phyloP scores from a whole-genome alignment of 2,888 invertebrate genomes.

The Cremastobaeus sp. region DNA sequence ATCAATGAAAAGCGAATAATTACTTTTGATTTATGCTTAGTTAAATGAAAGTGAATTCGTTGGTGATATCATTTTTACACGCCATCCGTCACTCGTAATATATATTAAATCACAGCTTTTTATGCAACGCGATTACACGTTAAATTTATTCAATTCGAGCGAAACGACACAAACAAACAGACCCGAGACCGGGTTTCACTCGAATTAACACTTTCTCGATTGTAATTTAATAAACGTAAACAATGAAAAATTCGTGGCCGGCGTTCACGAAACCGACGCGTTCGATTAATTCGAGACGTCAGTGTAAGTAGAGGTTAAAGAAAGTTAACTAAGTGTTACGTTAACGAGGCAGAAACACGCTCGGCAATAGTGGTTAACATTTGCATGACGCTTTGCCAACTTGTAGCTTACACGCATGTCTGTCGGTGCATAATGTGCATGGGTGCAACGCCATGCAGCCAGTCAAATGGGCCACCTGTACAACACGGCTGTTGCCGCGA shows the following conservation, averaged over 20 bases:
- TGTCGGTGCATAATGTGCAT: slow-evolving; percentile 49
- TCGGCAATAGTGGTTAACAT: slow-evolving; percentile 57
- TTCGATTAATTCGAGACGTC: slow-evolving; percentile 15
- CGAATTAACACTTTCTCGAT: too few species aligned
- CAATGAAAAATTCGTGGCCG: background rate
- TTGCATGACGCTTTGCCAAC: slow-evolving; percentile 58
- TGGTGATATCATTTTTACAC: background rate
- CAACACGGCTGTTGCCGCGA: slow-evolving; percentile 32
- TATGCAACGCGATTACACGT: too few species aligned
- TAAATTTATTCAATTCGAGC: too few species aligned
- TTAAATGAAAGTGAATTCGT: slow-evolving; percentile 49
- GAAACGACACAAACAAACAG: too few species aligned
- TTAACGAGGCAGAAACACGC: slow-evolving; percentile 52
- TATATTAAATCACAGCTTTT: slow-evolving; percentile 1
- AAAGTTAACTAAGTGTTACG: slow-evolving; percentile 45
- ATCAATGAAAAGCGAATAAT: slow-evolving; percentile 53
- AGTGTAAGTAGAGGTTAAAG: slow-evolving; percentile 35
- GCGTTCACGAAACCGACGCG: slow-evolving; percentile 4
- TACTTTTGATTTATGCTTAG: slow-evolving; percentile 40
- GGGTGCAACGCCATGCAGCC: slow-evolving; percentile 32
- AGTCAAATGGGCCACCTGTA: slow-evolving; percentile 52
- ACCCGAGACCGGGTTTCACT: too few species aligned
- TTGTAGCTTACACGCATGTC: slow-evolving; percentile 46
- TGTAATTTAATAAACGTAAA: too few species aligned
- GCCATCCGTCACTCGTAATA: background rate